Conservation (phyloP, 2,113 vertebrate genomes). For the Amphilophus citrinellus region DNA sequence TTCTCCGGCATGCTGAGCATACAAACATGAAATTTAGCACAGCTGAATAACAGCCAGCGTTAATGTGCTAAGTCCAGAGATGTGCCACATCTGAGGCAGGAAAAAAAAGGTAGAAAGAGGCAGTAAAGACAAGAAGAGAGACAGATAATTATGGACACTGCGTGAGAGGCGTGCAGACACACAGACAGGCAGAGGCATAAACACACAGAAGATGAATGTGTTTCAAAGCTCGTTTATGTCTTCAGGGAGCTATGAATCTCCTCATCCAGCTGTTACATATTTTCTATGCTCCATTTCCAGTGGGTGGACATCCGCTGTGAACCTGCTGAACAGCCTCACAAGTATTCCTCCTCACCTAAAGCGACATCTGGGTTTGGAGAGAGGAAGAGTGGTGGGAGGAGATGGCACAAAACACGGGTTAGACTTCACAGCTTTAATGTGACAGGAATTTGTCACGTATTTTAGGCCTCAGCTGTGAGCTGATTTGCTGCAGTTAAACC, state of each 20-base stretch:
- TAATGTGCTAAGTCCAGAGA: background rate
- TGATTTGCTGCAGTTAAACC: background rate
- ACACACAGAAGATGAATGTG: constrained; percentile 33
- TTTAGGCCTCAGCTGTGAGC: background rate
- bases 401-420: background rate
- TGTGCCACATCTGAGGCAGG: background rate
- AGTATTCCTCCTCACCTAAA: constrained; percentile 20
- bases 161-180: background rate
- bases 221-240: constrained; percentile 18
- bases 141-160: constrained; percentile 37
- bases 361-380: constrained; percentile 39
- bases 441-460: background rate
- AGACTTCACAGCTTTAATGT: constrained; percentile 1
- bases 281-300: constrained; percentile 18
- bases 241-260: constrained; percentile 42
- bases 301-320: constrained; percentile 27
- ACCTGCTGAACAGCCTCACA: constrained; percentile 20
- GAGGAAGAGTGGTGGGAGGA: constrained; percentile 14
- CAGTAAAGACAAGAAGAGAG: background rate
- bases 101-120: background rate
- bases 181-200: constrained; percentile 18
- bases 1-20: background rate
- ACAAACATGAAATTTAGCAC: constrained; percentile 18
- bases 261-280: constrained; percentile 51
- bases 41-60: background rate